These are phyloP conservation scores for Drosophila eugracilis DNA, from an alignment of 1,140 invertebrate genomes.

Conservation along the genomic window DNA sequence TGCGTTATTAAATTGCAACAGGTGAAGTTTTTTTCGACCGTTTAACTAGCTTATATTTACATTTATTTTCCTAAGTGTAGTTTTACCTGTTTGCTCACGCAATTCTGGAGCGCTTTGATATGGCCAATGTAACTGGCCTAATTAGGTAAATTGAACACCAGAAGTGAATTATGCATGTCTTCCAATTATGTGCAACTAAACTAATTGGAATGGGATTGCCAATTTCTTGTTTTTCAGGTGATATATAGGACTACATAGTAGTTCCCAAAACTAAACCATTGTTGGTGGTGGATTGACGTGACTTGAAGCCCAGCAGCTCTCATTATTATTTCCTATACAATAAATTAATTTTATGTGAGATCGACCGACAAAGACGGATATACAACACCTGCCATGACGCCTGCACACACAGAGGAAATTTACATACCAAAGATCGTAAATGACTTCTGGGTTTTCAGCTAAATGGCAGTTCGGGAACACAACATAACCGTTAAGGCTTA, in stretches of 20 bases:
- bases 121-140: conserved; percentile 20
- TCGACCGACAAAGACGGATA: conserved; percentile 14
- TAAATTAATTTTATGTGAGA: conserved; percentile 46
- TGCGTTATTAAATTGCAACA: neutral
- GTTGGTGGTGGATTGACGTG: conserved; percentile 42
- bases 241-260: neutral
- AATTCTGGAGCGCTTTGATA: conserved; percentile 13
- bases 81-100: neutral
- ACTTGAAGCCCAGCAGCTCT: conserved; percentile 11
- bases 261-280: conserved; percentile 60
- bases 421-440: conserved; percentile 53
- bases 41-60: too few relatives aligned
- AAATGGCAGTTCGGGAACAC: conserved; percentile 30
- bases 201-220: conserved; percentile 8
- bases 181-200: conserved; percentile 31
- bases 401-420: conserved; percentile 20
- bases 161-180: conserved; percentile 28
- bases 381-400: conserved; percentile 14
- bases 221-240: conserved; percentile 7
- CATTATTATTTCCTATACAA: conserved; percentile 49
- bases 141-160: conserved; percentile 23
- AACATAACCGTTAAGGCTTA: conserved; percentile 40
- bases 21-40: too few relatives aligned
- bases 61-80: neutral
- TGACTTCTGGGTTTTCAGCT: conserved; percentile 62